A percentile compares a stretch with the other conserved stretches of the same genome.
phyloP scores from a whole-genome alignment of 1,140 invertebrate species.

The Helicoverpa zea region DNA sequence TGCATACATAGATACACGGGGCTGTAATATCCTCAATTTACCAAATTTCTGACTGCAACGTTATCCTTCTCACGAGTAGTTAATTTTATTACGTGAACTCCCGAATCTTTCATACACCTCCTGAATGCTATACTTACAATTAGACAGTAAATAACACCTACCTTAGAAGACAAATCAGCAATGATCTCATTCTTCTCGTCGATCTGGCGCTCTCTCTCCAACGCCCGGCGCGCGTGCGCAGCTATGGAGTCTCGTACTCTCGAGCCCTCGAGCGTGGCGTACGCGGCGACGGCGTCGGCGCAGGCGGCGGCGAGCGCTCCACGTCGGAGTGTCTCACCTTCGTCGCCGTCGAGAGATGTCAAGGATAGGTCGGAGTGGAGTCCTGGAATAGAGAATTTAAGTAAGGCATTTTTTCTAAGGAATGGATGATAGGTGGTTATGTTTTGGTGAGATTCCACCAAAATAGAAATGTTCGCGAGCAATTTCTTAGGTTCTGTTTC shows the following conservation, averaged over 20 bases:
- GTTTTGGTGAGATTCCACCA: too few relatives aligned
- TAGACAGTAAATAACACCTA: conserved; percentile 74
- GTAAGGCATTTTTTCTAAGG: not conserved
- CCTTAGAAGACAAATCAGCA: conserved; percentile 93
- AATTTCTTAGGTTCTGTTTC: too few relatives aligned
- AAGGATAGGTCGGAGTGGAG: conserved; percentile 88
- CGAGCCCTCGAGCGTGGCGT: conserved; percentile 92
- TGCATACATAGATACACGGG: too few relatives aligned
- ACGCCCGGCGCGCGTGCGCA: conserved; percentile 90
- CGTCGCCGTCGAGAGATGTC: conserved; percentile 85
- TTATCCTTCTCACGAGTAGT: too few relatives aligned
- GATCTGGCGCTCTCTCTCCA: conserved; percentile 92
- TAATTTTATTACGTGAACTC: too few relatives aligned
- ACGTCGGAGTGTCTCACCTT: conserved; percentile 86
- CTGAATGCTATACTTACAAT: not conserved
- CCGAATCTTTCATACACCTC: too few relatives aligned
- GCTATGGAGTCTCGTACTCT: conserved; percentile 94
- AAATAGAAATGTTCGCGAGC: too few relatives aligned
- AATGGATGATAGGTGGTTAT: too few relatives aligned
- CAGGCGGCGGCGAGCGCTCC: conserved; percentile 88
- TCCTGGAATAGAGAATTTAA: conserved; percentile 70
- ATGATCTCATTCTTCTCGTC: conserved; percentile 93
- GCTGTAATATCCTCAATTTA: too few relatives aligned
- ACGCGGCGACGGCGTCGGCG: conserved; percentile 91
- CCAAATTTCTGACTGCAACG: too few relatives aligned